These are phyloP conservation scores for Sitodiplosis mosellana DNA, from an alignment of 1,140 invertebrate genomes.

Conservation along the genomic window DNA sequence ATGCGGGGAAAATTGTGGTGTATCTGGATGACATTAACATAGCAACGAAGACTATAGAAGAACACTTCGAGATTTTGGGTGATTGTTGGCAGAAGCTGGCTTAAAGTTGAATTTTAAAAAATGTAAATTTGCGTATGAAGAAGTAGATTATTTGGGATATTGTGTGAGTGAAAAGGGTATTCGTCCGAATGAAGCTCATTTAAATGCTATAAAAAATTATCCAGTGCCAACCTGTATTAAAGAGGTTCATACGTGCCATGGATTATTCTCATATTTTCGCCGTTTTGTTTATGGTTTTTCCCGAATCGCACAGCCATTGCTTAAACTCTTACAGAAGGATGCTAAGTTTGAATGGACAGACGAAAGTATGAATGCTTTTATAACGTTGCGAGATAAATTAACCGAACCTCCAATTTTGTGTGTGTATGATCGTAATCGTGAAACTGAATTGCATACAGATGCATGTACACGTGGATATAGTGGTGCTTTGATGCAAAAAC, in stretches of 20 bases:
- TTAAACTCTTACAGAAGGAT: slow-evolving; percentile 8
- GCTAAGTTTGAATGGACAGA: slow-evolving; percentile 7
- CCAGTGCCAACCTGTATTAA: slow-evolving; percentile 6
- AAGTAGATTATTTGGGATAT: slow-evolving; percentile 11
- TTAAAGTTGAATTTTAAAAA: slow-evolving; percentile 16
- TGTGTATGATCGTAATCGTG: slow-evolving; percentile 5
- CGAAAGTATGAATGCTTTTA: slow-evolving; percentile 4
- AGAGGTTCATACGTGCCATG: slow-evolving; percentile 9
- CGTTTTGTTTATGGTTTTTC: slow-evolving; percentile 11
- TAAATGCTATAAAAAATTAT: slow-evolving; percentile 13
- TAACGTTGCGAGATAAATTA: slow-evolving; percentile 6
- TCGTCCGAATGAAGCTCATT: slow-evolving; percentile 12
- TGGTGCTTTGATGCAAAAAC: slow-evolving; percentile 15
- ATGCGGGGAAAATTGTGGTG: slow-evolving; percentile 5
- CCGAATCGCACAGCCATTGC: slow-evolving; percentile 11
- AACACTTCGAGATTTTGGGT: slow-evolving; percentile 7
- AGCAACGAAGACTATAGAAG: slow-evolving; percentile 5
- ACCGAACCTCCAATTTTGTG: slow-evolving; percentile 6
- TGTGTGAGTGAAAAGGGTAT: slow-evolving; percentile 11
- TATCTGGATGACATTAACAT: slow-evolving; percentile 15
- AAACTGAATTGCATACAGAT: slow-evolving; percentile 15
- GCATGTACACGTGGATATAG: slow-evolving; percentile 14
- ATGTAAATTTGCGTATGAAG: slow-evolving; percentile 7
- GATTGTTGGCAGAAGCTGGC: slow-evolving; percentile 14
- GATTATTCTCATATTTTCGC: slow-evolving; percentile 11